Base-by-base conservation (phyloP, 2,888 invertebrate genomes). In the Anticlea derivata region DNA sequence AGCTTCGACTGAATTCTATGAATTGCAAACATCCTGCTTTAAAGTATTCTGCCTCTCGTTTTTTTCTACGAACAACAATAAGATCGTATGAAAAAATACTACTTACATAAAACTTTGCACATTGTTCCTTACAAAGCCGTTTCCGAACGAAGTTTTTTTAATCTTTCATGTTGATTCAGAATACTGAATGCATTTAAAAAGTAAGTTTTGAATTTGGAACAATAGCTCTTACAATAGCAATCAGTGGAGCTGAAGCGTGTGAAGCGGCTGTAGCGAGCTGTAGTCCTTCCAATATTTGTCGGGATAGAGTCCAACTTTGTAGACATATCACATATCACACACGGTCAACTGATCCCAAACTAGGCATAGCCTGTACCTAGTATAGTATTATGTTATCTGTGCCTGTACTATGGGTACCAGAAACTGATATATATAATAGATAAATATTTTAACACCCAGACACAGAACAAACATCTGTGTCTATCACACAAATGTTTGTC, bases 121-220 rank as follows among this genome's bases (percentile, higher is more conserved):
- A 41, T 41, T 41, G 40, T 31, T 30, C 22, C 4, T 12, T 12
- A 37, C 20, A 38, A 30, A 40, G 30, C 43, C 3, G 34, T 39
- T 44, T 44, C 34, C 44, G 33, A 48, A 37, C 26, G 47, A 44
- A 39, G 33, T 48, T 52, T 35, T 39, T 52, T 48, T 40, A 48
- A 53, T 53, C 39, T 44, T 39, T 53, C 53, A 34, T 29, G 40
- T 31, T 46, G 33, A 27, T 31, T 13, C 41, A 31, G 30, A 41
- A 41, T 31, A 31, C 23, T 33, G 47, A 30, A 33, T 47, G 44
- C 39, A 48, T 39, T 48, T 44, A 44, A 48, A 52, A 52, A 53
- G 53, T 47, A 44, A 43, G 24, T 33, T 45, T 40, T 39, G 34
- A 30, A 53, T 53, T 53, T 31, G 44, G 53, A 40, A 48, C 48